Evolutionary conservation across 1,140 invertebrate genomes (phyloP).

Genomic region (Scaptomyza pallida): DNA sequence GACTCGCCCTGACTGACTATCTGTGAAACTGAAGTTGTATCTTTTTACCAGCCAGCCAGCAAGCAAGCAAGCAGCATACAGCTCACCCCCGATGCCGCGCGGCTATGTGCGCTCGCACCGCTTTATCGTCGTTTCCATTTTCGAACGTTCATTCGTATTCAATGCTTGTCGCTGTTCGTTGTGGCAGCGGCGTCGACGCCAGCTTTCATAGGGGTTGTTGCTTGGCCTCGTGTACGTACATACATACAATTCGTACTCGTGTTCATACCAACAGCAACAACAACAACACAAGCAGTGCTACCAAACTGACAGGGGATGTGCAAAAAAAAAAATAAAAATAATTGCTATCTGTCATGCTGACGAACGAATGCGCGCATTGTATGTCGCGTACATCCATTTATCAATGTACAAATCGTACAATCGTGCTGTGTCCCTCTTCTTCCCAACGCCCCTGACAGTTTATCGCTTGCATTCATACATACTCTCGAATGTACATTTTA

Average conservation of each 20-base stretch:
- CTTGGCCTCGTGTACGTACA: not conserved
- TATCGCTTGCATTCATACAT: slow-evolving; percentile 50
- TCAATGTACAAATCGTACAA: slow-evolving; percentile 16
- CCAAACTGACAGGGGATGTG: not conserved
- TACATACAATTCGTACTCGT: not conserved
- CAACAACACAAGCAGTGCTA: not conserved
- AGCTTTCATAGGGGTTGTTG: slow-evolving; percentile 35
- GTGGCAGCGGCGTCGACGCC: slow-evolving; percentile 36
- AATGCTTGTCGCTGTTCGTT: slow-evolving; percentile 43
- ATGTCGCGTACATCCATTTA: slow-evolving; percentile 10
- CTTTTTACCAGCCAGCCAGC: slow-evolving; percentile 8
- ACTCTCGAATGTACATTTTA: slow-evolving; percentile 12
- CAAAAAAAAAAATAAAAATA: too few species aligned
- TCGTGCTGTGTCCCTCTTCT: slow-evolving; percentile 21
- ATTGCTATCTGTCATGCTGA: slow-evolving; percentile 23
- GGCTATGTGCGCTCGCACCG: slow-evolving; percentile 52
- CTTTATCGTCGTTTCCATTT: slow-evolving; percentile 54
- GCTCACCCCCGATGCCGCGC: slow-evolving; percentile 63
- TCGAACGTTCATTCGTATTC: slow-evolving; percentile 58
- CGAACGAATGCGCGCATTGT: not conserved
- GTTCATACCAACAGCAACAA: slow-evolving; percentile 8
- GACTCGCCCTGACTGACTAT: slow-evolving; percentile 29
- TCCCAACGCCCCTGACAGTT: slow-evolving; percentile 41
- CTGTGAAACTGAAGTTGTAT: slow-evolving; percentile 35
- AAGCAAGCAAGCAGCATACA: not conserved